A percentile compares a stretch with the other conserved stretches of the same genome.
These are phyloP conservation scores for Homalodisca vitripennis DNA, from an alignment of 1,140 invertebrate genomes.

Conservation along the genomic window DNA sequence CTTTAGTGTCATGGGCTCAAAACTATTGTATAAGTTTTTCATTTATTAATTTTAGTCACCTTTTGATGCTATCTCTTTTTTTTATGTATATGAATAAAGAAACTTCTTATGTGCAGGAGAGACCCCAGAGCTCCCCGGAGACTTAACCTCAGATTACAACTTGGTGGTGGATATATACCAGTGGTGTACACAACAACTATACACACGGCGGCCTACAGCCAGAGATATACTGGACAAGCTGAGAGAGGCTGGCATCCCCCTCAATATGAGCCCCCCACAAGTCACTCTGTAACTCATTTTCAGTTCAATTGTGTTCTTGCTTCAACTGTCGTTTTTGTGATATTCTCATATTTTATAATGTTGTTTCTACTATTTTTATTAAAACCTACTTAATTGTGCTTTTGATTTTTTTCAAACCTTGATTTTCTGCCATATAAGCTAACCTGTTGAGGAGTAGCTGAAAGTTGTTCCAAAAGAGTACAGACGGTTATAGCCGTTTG, in stretches of 20 bases:
- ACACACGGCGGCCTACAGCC: constrained; percentile 61
- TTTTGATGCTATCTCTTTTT: background rate
- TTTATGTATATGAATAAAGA: background rate
- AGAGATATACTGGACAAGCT: constrained; percentile 33
- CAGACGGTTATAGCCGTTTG: no score
- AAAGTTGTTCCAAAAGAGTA: no score
- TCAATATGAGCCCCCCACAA: background rate
- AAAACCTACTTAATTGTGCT: no score
- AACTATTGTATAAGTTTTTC: background rate
- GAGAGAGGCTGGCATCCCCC: background rate
- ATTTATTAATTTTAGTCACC: constrained; percentile 8
- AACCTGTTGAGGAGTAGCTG: no score
- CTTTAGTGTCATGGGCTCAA: background rate
- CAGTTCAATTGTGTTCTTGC: no score
- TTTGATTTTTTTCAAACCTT: no score
- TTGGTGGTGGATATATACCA: constrained; percentile 67
- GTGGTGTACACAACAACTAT: constrained; percentile 64
- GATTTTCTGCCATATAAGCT: no score
- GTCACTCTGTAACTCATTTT: background rate
- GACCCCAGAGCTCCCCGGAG: constrained; percentile 64
- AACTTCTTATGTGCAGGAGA: constrained; percentile 45
- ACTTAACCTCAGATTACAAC: constrained; percentile 60
- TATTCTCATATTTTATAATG: no score
- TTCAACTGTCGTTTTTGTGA: no score
- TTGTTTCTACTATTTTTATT: no score